These are phyloP conservation scores for Choloepus didactylus DNA, from an alignment of 2,797 vertebrate genomes.

Conservation along the genomic window DNA sequence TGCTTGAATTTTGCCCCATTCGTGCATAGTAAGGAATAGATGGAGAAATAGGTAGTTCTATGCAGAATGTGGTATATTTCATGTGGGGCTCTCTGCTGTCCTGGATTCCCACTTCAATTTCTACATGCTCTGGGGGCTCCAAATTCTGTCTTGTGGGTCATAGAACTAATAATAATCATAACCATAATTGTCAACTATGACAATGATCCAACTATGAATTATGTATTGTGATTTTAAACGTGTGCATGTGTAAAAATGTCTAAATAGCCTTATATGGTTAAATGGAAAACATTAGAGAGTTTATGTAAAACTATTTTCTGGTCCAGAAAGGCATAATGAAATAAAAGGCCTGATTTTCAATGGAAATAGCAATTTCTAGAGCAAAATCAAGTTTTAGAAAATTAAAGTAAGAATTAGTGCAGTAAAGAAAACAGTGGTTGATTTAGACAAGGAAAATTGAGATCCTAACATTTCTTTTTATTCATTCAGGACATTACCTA, in stretches of 20 bases:
- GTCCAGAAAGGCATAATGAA: not conserved
- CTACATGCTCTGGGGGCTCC: not conserved
- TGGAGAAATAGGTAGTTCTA: not conserved
- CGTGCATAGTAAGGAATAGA: not conserved
- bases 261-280: not conserved
- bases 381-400: slow-evolving; percentile 27
- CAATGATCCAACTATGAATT: not conserved
- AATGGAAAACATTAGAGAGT: slow-evolving; percentile 9
- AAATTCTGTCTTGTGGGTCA: slow-evolving; percentile 9
- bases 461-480: not conserved
- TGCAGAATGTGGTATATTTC: not conserved
- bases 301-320: slow-evolving; percentile 51
- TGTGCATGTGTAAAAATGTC: not conserved
- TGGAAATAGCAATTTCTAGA: slow-evolving; percentile 27
- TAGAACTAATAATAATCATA: not conserved
- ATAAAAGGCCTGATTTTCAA: slow-evolving; percentile 9
- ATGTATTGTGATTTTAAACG: slow-evolving; percentile 22
- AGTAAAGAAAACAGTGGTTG: not conserved
- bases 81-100: not conserved
- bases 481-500: slow-evolving; percentile 33
- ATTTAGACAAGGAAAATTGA: slow-evolving; percentile 25
- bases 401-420: slow-evolving; percentile 40
- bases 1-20: not conserved
- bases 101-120: not conserved
- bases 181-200: not conserved